Evolutionary conservation across 2,113 vertebrate genomes (phyloP).

Genomic region (Pomatorhinus ruficollis): DNA sequence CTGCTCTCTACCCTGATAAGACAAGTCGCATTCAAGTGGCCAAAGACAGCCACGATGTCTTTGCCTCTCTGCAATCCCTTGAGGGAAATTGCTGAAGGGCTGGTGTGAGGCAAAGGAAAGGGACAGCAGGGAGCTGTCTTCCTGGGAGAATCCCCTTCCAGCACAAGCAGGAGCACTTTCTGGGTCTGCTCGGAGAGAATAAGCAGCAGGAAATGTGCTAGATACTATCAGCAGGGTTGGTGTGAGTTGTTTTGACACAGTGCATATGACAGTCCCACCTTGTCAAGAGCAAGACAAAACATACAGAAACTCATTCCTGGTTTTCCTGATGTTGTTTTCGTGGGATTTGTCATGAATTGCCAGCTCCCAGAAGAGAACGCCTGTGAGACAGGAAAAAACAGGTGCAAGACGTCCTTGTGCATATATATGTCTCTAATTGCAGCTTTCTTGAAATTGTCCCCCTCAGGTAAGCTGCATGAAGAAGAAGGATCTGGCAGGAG

Average conservation of each 20-base stretch:
- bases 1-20: background rate
- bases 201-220: background rate
- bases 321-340: background rate
- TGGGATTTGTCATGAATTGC: background rate
- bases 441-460: background rate
- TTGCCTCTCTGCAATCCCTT: background rate
- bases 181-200: background rate
- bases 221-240: background rate
- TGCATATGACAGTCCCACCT: background rate
- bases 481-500: conserved; percentile 70
- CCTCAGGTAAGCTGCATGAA: conserved; percentile 75
- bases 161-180: background rate
- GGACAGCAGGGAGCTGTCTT: background rate
- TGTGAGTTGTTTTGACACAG: background rate
- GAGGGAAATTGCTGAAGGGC: background rate
- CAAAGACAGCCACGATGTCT: background rate
- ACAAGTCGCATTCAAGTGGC: background rate
- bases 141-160: background rate
- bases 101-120: background rate
- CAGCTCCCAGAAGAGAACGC: background rate
- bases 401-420: background rate
- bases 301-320: background rate
- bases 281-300: background rate
- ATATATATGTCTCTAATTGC: background rate
- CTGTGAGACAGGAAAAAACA: background rate